Evolutionary conservation across 2,888 invertebrate species (phyloP), one percentile per base, ranked within the genome.

Genomic region (Pedicia rivosa): DNA sequence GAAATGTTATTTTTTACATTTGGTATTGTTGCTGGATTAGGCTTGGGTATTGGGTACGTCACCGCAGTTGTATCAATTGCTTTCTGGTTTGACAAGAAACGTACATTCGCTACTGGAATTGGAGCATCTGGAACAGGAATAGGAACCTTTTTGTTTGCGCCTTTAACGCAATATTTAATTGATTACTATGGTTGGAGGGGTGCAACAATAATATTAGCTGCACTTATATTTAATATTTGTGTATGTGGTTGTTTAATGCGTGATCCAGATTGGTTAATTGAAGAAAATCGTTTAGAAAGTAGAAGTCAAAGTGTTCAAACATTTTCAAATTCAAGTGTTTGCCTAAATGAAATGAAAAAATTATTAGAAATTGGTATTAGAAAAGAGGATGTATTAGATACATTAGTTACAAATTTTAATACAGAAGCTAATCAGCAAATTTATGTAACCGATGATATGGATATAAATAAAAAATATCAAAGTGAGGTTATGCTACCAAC

Each of bases 21-120:
- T 55, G 88, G 88, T 22, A 70, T 87, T 2, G 70, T 87, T 20
- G 78, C 86, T 35, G 88, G 88, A 2, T 56, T 88, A 40, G 90
- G 88, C 2, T 64, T 90, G 43, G 84, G 87, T 5, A 59, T 84
- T 35, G 82, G 82, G 36, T 90, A 87, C 54, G 87, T 88, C 9
- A 83, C 88, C 3, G 87, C 88, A 5, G 88, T 90, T 5, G 88
- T 90, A 5, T 81, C 83, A 37, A 83, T 91, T 40, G 88, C 90
- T 6, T 88, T 84, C 54, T 91, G 90, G 78, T 91, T 91, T 57
- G 87, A 90, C 49, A 82, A 82, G 57, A 80, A 78, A 51, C 69
- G 88, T 25, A 81, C 81, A 31, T 67, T 90, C 43, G 90, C 90
- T 4, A 84, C 86, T 4, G 84, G 88, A 3, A 64, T 90, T 38